Base-by-base conservation (phyloP, 2,797 vertebrate genomes). In the Peromyscus nudipes region DNA sequence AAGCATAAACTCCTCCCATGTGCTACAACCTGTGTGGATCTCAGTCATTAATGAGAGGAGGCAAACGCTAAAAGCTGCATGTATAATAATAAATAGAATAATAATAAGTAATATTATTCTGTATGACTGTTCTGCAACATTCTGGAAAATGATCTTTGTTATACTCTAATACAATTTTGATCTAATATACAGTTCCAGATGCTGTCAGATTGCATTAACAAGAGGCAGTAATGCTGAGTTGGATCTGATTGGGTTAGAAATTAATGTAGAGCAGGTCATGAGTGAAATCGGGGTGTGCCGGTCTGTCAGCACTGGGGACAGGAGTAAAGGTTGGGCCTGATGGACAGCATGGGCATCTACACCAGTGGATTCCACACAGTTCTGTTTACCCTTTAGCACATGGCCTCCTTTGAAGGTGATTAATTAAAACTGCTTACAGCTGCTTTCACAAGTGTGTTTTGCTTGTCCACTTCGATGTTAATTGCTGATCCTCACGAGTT, bases 21-120 rank as follows among this genome's bases (percentile, higher is more conserved):
- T 52, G 7, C 46, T 71, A 14, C 31, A 37, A 37, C 65, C 65
- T 73, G 13, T 12, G n/a, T 77, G 10, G 92, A 71, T 92, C 76
- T 97, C 75, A 65, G 81, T 91, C 46, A 21, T 62, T 77, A 73
- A 73, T 83, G 67, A 96, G 82, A 57, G 37, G 94, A 87, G 62
- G 52, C 49, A 94, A 55, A 69, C 27, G 46, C 7, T 27, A 34
- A 64, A 95, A 6, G 37, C 29, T 91, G 21, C 60, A 65, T 40
- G 40, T 60, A 57, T 84, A 31, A 67, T 62, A 60, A 52, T 52
- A 4, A 13, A 52, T 52, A 14, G 10, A 52, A 14, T 52, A 52
- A 52, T 52, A 52, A 17, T 60, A 23, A 16, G 9, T 67, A 67
- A 25, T 71, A 73, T 73, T 75, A 21, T 94, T 79, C 34, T 79